Conservation (phyloP, 1,140 invertebrate species). For the Cydia amplana region DNA sequence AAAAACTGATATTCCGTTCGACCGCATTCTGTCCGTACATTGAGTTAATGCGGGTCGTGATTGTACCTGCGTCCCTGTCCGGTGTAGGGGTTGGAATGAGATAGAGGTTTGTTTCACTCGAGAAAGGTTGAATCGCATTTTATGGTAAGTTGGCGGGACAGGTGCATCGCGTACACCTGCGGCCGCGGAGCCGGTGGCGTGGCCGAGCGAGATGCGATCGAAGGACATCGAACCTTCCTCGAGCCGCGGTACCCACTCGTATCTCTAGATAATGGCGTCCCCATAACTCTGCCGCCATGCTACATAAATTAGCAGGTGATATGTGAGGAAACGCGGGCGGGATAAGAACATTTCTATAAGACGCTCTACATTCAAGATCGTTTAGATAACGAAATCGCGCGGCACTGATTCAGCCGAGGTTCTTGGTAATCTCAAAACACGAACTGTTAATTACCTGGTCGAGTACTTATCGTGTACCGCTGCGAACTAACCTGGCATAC, state of each 20-base stretch:
- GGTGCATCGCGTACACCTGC: conserved; percentile 73
- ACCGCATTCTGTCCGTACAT: conserved; percentile 67
- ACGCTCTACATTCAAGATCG: conserved; percentile 46
- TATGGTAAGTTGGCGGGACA: conserved; percentile 73
- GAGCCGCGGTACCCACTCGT: conserved; percentile 47
- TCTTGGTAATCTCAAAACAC: conserved; percentile 30
- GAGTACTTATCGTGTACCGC: conserved; percentile 26
- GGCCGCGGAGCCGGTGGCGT: conserved; percentile 48
- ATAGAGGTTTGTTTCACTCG: conserved; percentile 55
- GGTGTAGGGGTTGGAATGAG: conserved; percentile 32
- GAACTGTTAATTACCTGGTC: conserved; percentile 21
- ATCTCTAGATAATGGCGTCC: conserved; percentile 61
- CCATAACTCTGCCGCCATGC: conserved; percentile 58
- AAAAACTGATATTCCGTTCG: conserved; percentile 76
- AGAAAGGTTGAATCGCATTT: conserved; percentile 71
- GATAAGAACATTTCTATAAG: conserved; percentile 41
- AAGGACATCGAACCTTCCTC: conserved; percentile 50
- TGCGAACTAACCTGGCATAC: conserved; percentile 21
- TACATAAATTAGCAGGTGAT: conserved; percentile 72
- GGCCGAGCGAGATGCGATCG: conserved; percentile 54
- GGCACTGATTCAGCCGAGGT: conserved; percentile 34
- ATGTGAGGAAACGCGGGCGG: conserved; percentile 50
- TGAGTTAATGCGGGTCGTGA: conserved; percentile 73
- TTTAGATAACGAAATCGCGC: conserved; percentile 45
- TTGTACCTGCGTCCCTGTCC: conserved; percentile 58